phyloP scores from a whole-genome alignment of 2,113 vertebrate genomes.

The Anguilla japonica region DNA sequence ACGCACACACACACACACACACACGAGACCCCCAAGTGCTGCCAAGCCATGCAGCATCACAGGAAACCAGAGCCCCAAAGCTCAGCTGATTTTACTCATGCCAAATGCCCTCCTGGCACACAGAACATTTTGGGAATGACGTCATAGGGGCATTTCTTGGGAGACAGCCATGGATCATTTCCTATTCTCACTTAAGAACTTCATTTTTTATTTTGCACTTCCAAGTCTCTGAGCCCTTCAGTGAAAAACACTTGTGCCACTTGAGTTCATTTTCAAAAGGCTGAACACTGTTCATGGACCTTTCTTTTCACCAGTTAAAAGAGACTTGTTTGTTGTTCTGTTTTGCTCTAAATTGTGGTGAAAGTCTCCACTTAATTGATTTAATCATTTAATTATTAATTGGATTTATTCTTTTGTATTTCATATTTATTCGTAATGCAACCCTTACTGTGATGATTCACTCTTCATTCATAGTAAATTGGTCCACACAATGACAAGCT shows the following conservation, averaged over 20 bases:
- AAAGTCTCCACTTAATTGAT: neutral
- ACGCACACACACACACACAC: slow-evolving; percentile 10
- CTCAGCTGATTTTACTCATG: neutral
- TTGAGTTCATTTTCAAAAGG: neutral
- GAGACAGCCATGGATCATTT: neutral
- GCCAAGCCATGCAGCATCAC: neutral
- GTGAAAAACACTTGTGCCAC: neutral
- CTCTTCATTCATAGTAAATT: neutral
- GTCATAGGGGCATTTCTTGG: neutral
- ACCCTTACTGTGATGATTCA: neutral
- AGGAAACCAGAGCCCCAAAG: neutral
- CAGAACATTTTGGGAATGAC: neutral
- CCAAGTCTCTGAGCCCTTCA: neutral
- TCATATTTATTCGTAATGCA: neutral
- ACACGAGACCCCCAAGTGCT: neutral
- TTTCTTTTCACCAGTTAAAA: too few species aligned
- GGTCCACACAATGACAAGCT: neutral
- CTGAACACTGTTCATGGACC: neutral
- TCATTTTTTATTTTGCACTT: neutral
- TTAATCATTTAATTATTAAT: neutral
- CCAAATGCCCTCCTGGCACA: neutral
- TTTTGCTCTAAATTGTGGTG: neutral
- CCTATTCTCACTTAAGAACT: neutral
- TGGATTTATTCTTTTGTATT: too few species aligned
- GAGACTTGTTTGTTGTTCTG: too few species aligned